Evolutionary conservation across 2,797 vertebrate genomes (phyloP).

Genomic region (Channa striata): DNA sequence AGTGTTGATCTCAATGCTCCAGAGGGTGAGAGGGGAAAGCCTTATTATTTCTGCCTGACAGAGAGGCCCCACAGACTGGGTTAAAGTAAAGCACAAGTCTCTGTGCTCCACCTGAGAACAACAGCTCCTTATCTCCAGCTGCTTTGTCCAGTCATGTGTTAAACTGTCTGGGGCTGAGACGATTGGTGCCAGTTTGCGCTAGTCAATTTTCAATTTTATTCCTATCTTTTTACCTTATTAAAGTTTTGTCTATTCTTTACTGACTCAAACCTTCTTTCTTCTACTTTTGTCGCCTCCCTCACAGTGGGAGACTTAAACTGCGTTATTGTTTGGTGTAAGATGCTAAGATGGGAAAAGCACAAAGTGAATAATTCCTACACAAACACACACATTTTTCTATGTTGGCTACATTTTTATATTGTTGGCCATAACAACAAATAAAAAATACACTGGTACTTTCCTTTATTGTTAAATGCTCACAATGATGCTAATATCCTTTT

Average conservation of each 20-base stretch:
- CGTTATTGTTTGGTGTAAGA: neutral
- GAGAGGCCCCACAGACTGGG: conserved; percentile 74
- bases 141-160: conserved; percentile 78
- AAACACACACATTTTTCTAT: neutral
- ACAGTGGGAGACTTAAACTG: neutral
- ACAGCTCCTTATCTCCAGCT: conserved; percentile 75
- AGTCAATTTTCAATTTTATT: conserved; percentile 34
- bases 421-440: neutral
- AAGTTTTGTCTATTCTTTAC: conserved; percentile 2
- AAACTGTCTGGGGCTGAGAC: conserved; percentile 70
- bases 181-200: conserved; percentile 65
- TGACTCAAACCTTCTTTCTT: conserved; percentile 3
- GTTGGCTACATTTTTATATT: neutral
- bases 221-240: conserved; percentile 2
- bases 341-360: conserved; percentile 3
- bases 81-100: conserved; percentile 63
- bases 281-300: conserved; percentile 2
- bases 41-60: conserved; percentile 82
- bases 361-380: neutral
- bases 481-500: neutral
- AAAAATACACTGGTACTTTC: neutral
- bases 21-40: conserved; percentile 69
- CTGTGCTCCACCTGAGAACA: conserved; percentile 72
- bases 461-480: neutral
- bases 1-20: conserved; percentile 71